Evolutionary conservation across 2,113 vertebrate species (phyloP).

Genomic region (Rhizomys pruinosus): DNA sequence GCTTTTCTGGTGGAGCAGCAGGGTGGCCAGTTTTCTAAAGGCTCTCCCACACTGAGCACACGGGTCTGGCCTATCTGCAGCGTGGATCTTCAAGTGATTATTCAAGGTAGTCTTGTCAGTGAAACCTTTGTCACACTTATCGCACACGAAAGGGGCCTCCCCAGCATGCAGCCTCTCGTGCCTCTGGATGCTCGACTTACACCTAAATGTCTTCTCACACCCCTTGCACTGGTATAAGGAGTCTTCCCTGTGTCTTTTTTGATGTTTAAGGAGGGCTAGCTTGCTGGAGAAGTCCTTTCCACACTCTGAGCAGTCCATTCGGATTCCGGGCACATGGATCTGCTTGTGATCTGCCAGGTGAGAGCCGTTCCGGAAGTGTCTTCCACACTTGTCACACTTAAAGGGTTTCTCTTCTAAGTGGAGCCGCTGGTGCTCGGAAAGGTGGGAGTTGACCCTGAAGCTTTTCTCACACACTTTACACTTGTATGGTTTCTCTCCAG

Average conservation of each 20-base stretch:
- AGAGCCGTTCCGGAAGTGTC: conserved; percentile 19
- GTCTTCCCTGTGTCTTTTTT: background rate
- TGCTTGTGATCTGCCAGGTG: conserved; percentile 31
- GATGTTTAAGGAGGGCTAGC: conserved; percentile 9
- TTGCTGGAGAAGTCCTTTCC: conserved; percentile 45
- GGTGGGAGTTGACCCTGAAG: conserved; percentile 47
- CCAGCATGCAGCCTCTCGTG: conserved; percentile 13
- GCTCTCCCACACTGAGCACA: conserved; percentile 13
- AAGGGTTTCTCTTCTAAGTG: conserved; percentile 16
- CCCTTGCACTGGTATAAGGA: conserved; percentile 29
- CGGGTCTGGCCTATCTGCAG: background rate
- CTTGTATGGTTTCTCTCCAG: conserved; percentile 11
- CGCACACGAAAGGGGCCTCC: conserved; percentile 10
- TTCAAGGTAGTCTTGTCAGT: background rate
- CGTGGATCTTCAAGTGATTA: background rate
- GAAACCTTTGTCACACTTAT: conserved; percentile 49
- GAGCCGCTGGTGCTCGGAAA: conserved; percentile 30
- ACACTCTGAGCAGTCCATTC: conserved; percentile 17
- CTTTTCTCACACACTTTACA: conserved; percentile 46
- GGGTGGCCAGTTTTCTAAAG: background rate
- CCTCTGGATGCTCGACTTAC: background rate
- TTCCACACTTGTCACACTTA: conserved; percentile 42
- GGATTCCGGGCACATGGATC: background rate
- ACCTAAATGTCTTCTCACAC: conserved; percentile 47
- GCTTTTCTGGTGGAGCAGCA: conserved; percentile 5